Percentiles rank a stretch among this genome's conserved stretches.
phyloP scores from a whole-genome alignment of 2,113 vertebrate genomes.

The Toxostoma redivivum region DNA sequence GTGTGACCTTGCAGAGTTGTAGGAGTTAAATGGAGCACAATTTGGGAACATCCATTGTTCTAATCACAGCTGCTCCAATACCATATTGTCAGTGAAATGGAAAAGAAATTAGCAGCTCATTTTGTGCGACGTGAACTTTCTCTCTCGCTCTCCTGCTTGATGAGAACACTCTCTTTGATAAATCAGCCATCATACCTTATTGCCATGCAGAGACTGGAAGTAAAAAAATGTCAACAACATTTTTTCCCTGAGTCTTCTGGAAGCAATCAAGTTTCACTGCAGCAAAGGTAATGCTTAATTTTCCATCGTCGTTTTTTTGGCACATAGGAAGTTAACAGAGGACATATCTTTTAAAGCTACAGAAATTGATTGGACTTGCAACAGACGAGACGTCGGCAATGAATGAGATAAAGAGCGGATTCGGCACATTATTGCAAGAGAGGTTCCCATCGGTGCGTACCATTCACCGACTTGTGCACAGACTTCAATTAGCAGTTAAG shows the following conservation, averaged over 20 bases:
- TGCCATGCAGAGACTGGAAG: slow-evolving; percentile 68
- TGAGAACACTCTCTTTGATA: slow-evolving; percentile 71
- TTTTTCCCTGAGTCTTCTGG: slow-evolving; percentile 63
- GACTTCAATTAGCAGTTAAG: slow-evolving; percentile 75
- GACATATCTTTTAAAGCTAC: slow-evolving; percentile 58
- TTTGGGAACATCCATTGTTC: slow-evolving; percentile 73
- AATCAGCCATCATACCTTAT: slow-evolving; percentile 74
- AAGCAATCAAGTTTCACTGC: slow-evolving; percentile 73
- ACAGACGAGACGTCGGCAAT: slow-evolving; percentile 38
- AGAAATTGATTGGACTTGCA: slow-evolving; percentile 62
- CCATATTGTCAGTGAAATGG: slow-evolving; percentile 73
- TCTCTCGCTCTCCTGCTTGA: slow-evolving; percentile 68
- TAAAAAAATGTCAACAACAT: slow-evolving; percentile 64
- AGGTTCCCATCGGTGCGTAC: slow-evolving; percentile 42
- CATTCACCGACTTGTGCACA: slow-evolving; percentile 41
- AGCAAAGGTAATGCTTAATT: slow-evolving; percentile 68
- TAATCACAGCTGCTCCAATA: slow-evolving; percentile 74
- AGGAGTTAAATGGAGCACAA: slow-evolving; percentile 67
- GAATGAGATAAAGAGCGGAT: slow-evolving; percentile 48
- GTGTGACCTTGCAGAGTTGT: slow-evolving; percentile 69
- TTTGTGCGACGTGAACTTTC: slow-evolving; percentile 73
- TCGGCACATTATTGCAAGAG: slow-evolving; percentile 36
- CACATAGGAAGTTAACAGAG: slow-evolving; percentile 59
- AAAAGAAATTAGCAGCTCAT: slow-evolving; percentile 79
- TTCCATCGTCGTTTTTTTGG: slow-evolving; percentile 11